phyloP scores from a whole-genome alignment of 2,797 vertebrate genomes.

The Geotrypetes seraphini region DNA sequence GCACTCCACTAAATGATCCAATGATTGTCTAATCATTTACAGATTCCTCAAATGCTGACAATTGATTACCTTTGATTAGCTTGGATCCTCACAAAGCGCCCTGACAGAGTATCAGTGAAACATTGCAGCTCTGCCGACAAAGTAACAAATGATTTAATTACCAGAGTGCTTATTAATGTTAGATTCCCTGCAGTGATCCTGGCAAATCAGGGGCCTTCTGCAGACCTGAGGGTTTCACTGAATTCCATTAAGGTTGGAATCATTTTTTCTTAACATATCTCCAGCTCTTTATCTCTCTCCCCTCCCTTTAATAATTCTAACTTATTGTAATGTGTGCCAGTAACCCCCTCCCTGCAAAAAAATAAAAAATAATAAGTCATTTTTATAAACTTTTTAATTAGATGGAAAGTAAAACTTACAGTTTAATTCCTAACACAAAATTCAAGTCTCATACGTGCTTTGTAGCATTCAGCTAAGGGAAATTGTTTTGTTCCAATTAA shows the following conservation, averaged over 20 bases:
- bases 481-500: no score
- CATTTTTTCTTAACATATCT: slow-evolving; percentile 74
- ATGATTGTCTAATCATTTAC: slow-evolving; percentile 80
- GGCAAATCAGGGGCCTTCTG: slow-evolving; percentile 68
- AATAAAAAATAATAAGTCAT: no score
- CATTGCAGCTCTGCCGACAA: slow-evolving; percentile 73
- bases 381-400: slow-evolving; percentile 69
- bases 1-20: slow-evolving; percentile 76
- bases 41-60: slow-evolving; percentile 76
- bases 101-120: slow-evolving; percentile 75
- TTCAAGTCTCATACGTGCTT: no score
- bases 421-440: slow-evolving; percentile 40
- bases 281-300: slow-evolving; percentile 67
- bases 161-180: slow-evolving; percentile 76
- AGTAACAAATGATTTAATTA: slow-evolving; percentile 79
- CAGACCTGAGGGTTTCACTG: slow-evolving; percentile 70
- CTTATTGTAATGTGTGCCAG: slow-evolving; percentile 67
- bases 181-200: slow-evolving; percentile 72
- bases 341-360: no score
- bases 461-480: no score
- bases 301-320: slow-evolving; percentile 67
- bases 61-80: slow-evolving; percentile 82
- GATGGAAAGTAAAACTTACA: slow-evolving; percentile 58
- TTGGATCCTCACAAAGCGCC: slow-evolving; percentile 71
- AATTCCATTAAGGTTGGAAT: slow-evolving; percentile 76